phyloP scores from a whole-genome alignment of 2,113 vertebrate species.

The Heterocephalus glaber region DNA sequence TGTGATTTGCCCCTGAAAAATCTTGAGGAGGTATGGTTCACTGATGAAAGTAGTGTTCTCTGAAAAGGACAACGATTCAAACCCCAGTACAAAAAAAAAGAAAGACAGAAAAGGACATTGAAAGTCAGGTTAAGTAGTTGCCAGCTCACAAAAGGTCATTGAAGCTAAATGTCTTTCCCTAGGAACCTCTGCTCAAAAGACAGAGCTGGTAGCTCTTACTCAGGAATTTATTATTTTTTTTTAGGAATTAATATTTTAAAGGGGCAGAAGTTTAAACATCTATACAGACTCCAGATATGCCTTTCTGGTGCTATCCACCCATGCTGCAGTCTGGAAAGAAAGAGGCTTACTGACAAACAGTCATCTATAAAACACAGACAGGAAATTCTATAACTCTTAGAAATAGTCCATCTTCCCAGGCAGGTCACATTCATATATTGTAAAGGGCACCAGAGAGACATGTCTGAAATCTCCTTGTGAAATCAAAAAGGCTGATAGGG shows the following conservation, averaged over 20 bases:
- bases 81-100: no score
- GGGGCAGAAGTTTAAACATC: not conserved
- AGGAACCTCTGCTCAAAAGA: not conserved
- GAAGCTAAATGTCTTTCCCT: not conserved
- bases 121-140: not conserved
- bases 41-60: not conserved
- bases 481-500: not conserved
- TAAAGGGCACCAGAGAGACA: not conserved
- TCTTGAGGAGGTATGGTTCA: not conserved
- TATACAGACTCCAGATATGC: not conserved
- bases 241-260: not conserved
- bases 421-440: not conserved
- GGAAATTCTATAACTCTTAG: not conserved
- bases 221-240: no score
- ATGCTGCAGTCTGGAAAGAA: not conserved
- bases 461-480: not conserved
- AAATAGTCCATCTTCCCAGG: not conserved
- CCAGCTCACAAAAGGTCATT: not conserved
- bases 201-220: not conserved
- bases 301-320: not conserved
- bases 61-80: no score
- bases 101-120: not conserved
- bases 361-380: not conserved
- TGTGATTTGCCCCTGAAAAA: not conserved
- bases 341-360: not conserved